These are phyloP conservation scores for Conopomorpha cramerella DNA, from an alignment of 1,140 invertebrate species.

Conservation along the genomic window DNA sequence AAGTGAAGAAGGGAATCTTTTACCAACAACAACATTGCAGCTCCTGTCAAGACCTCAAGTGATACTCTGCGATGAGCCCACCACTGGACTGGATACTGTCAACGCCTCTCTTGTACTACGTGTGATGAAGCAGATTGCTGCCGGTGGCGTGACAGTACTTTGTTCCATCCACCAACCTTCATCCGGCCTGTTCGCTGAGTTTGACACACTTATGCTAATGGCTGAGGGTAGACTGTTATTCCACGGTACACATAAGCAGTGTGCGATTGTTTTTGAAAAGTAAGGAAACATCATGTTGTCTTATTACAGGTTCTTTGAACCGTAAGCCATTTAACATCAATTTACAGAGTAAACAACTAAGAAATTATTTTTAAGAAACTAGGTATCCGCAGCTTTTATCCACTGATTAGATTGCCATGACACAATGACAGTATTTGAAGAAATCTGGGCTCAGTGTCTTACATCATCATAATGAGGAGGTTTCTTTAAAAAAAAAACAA, in stretches of 20 bases:
- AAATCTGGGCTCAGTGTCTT: too few species aligned
- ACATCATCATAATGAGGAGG: too few species aligned
- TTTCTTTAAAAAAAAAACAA: too few species aligned
- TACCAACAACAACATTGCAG: slow-evolving; percentile 23
- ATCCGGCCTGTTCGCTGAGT: slow-evolving; percentile 79
- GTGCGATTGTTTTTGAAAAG: slow-evolving; percentile 65
- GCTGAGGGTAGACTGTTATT: slow-evolving; percentile 81
- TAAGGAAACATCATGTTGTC: too few species aligned
- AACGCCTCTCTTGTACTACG: slow-evolving; percentile 74
- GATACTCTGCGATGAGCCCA: slow-evolving; percentile 84
- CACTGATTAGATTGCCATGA: too few species aligned
- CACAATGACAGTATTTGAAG: too few species aligned
- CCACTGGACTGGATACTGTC: slow-evolving; percentile 82
- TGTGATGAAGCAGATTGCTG: slow-evolving; percentile 67
- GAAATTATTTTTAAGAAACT: too few species aligned
- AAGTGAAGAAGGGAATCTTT: background rate
- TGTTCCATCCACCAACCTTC: slow-evolving; percentile 88
- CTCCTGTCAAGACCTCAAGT: slow-evolving; percentile 75
- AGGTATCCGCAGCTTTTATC: too few species aligned
- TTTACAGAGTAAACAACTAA: too few species aligned
- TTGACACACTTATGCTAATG: slow-evolving; percentile 76
- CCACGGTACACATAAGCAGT: slow-evolving; percentile 68
- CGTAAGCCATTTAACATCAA: too few species aligned
- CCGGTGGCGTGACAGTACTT: slow-evolving; percentile 73
- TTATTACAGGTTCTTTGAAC: too few species aligned